These are phyloP conservation scores for Erebia palarica DNA, from an alignment of 2,888 invertebrate genomes.

Conservation along the genomic window DNA sequence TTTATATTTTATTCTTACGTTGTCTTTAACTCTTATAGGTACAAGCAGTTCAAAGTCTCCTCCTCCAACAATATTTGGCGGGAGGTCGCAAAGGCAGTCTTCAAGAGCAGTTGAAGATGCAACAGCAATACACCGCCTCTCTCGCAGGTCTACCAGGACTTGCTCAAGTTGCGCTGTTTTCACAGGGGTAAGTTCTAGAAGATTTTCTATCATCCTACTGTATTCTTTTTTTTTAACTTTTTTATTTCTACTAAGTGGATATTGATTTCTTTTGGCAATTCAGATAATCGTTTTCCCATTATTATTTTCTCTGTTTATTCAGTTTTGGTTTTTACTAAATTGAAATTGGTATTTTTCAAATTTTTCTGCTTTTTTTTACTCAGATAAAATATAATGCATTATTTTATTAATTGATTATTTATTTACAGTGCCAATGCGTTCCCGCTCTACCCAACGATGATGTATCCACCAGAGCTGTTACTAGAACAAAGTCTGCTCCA, in stretches of 20 bases:
- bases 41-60: constrained; percentile 77
- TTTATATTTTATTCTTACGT: not conserved
- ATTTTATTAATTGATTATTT: not conserved
- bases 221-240: not conserved
- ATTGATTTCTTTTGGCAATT: too few relatives aligned
- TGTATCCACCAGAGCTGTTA: constrained; percentile 76
- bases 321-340: too few relatives aligned
- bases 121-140: constrained; percentile 76
- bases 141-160: constrained; percentile 71
- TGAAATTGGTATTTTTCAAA: too few relatives aligned
- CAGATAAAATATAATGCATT: not conserved
- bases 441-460: constrained; percentile 76
- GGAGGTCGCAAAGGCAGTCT: constrained; percentile 72
- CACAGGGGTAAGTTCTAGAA: constrained; percentile 65
- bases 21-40: constrained; percentile 51
- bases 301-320: too few relatives aligned
- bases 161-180: constrained; percentile 75
- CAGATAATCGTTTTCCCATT: too few relatives aligned
- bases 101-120: constrained; percentile 76
- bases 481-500: constrained; percentile 77
- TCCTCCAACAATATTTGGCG: constrained; percentile 75
- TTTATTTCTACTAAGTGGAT: not conserved
- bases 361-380: not conserved
- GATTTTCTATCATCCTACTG: not conserved
- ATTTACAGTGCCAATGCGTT: constrained; percentile 72